Evolutionary conservation across 2,113 vertebrate genomes (phyloP), one percentile per base, ranked within the genome.

Genomic region (Upupa epops): DNA sequence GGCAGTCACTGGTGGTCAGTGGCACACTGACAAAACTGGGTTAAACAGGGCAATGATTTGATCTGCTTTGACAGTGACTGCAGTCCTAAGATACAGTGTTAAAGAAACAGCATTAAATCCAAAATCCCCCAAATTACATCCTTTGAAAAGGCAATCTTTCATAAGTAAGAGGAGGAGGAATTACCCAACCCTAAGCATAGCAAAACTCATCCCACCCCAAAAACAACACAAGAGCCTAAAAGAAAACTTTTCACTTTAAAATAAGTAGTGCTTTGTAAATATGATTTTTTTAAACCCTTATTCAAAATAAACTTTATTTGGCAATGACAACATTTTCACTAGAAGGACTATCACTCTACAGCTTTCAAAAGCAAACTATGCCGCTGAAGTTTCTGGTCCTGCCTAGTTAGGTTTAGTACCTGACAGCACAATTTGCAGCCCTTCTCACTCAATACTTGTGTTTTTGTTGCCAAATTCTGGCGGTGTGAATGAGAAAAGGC

Each of bases 1-100:
- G 29, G 64, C 71, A 34, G 26, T 4, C 25, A 0, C 51, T 10
- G 80, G 73, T 48, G 86, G 86, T 26, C 83, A 75, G 66, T 25
- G 76, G 93, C 88, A 91, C 64, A 1, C 20, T 29, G 83, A 90
- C 88, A 93, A 94, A 86, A 40, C 37, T 45, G 71, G 86, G 88
- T 51, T 90, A 70, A 93, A 84, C 16, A 8, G 63, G 55, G 32
- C 7, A 1, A 66, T 92, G 63, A 59, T n/a, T 61, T 86, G 69
- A 93, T 94, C 71, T 29, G 4, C 37, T 82, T 51, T 76, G 89
- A 93, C 86, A 94, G 37, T 5, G 11, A 69, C 63, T 2, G 4
- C 28, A 7, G 59, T 12, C 40, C 86, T 37, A 36, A 74, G 49
- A 91, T 2, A 49, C 11, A 42, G 32, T 8, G 3, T 69, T 85